Percentiles rank a stretch among this genome's conserved stretches.
Conservation (phyloP, 1,140 invertebrate genomes). For the Trialeurodes vaporariorum region DNA sequence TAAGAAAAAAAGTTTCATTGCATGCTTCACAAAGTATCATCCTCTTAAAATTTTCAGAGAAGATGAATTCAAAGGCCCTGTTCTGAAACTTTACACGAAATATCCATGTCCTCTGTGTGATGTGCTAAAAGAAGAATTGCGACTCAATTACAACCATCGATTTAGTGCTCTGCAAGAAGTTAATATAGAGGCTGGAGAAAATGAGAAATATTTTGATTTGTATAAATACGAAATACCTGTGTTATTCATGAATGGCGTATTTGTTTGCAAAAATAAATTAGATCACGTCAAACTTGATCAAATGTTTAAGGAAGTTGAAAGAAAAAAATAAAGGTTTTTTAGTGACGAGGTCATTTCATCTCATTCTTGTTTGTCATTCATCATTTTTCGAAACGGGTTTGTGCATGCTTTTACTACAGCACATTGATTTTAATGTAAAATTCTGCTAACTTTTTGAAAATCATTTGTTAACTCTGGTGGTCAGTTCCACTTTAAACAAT, state of each 20-base stretch:
- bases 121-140: conserved; percentile 54
- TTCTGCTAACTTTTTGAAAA: too few species aligned
- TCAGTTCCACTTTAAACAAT: too few species aligned
- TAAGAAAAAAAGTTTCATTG: conserved; percentile 3
- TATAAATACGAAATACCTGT: conserved; percentile 80
- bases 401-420: too few species aligned
- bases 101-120: conserved; percentile 70
- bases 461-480: too few species aligned
- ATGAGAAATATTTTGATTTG: conserved; percentile 55
- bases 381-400: too few species aligned
- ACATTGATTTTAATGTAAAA: too few species aligned
- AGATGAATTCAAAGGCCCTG: conserved; percentile 30
- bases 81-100: conserved; percentile 69
- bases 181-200: conserved; percentile 59
- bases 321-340: too few species aligned
- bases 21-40: neutral
- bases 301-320: conserved; percentile 32
- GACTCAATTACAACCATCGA: conserved; percentile 41
- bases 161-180: conserved; percentile 51
- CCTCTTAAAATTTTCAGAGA: neutral
- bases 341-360: too few species aligned
- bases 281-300: conserved; percentile 42
- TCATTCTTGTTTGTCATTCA: too few species aligned
- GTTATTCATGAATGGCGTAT: conserved; percentile 68
- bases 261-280: conserved; percentile 69